A percentile compares a stretch with the other conserved stretches of the same genome.
phyloP scores from a whole-genome alignment of 2,797 vertebrate genomes.

The Ctenosaura bakeri region DNA sequence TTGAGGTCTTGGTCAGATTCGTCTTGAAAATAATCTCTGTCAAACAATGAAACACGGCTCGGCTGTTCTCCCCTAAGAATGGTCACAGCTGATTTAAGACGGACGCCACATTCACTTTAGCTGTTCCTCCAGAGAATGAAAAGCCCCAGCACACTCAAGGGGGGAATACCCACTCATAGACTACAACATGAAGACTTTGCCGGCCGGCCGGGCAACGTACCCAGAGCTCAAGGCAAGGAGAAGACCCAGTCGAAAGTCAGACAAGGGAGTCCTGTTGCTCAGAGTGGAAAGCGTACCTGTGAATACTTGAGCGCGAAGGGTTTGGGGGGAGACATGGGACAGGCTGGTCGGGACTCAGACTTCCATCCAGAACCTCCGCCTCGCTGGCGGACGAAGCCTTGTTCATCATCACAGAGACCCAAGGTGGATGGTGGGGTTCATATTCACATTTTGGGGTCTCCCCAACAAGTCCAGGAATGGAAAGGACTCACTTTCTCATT shows the following conservation, averaged over 20 bases:
- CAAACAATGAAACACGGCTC: background rate
- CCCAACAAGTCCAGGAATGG: slow-evolving; percentile 36
- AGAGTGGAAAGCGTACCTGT: slow-evolving; percentile 54
- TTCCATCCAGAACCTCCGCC: slow-evolving; percentile 36
- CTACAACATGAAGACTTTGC: background rate
- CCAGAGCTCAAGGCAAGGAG: background rate
- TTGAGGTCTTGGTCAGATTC: background rate
- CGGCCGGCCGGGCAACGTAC: background rate
- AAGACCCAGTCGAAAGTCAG: background rate
- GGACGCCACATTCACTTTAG: background rate
- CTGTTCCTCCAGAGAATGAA: background rate
- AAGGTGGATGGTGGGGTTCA: background rate
- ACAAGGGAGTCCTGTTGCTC: background rate
- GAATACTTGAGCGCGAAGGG: slow-evolving; percentile 2
- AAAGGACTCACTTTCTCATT: slow-evolving; percentile 15
- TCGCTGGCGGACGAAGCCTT: slow-evolving; percentile 41
- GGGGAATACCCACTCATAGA: background rate
- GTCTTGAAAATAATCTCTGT: slow-evolving; percentile 11
- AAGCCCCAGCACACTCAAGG: background rate
- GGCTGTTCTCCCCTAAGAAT: background rate
- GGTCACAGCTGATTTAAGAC: background rate
- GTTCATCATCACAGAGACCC: background rate
- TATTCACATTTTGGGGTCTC: slow-evolving; percentile 12
- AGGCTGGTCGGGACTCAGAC: slow-evolving; percentile 10
- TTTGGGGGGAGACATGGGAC: background rate